Evolutionary conservation across 2,888 invertebrate genomes (phyloP).

Genomic region (Smittia sp.): DNA sequence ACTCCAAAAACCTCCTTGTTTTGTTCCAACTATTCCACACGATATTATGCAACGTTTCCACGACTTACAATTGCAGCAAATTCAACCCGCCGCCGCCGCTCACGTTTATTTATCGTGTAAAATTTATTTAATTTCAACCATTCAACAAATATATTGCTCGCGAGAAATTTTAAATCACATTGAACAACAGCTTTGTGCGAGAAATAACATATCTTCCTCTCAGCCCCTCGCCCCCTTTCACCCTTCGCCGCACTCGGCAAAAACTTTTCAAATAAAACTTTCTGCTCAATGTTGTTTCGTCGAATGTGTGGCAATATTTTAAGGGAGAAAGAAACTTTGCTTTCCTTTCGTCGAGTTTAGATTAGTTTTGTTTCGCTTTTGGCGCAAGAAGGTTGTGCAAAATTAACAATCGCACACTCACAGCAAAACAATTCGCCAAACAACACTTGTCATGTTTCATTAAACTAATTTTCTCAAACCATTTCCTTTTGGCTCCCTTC

Average conservation of each 20-base stretch:
- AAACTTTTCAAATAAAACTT: conserved; percentile 42
- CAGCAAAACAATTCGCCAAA: background rate
- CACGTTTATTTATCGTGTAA: background rate
- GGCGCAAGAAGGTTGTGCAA: conserved; percentile 8
- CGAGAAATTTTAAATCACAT: conserved; percentile 37
- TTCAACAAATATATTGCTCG: conserved; percentile 24
- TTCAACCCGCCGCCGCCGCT: background rate
- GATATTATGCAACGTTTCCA: conserved; percentile 21
- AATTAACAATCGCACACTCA: conserved; percentile 15
- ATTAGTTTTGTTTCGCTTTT: conserved; percentile 11
- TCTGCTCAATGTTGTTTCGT: conserved; percentile 5
- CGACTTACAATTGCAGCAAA: conserved; percentile 5
- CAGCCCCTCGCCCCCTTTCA: background rate
- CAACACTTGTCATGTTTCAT: conserved; percentile 23
- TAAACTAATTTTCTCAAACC: conserved; percentile 4
- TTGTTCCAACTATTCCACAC: conserved; percentile 12
- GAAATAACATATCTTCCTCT: background rate
- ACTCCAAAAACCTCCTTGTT: conserved; percentile 14
- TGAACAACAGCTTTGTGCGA: conserved; percentile 24
- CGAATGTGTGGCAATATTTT: conserved; percentile 21
- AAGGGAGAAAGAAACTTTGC: background rate
- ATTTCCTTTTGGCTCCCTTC: background rate
- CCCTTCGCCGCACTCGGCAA: background rate
- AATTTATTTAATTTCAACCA: conserved; percentile 37
- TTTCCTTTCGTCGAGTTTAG: conserved; percentile 7